These are phyloP conservation scores for Thymallus thymallus DNA, from an alignment of 2,113 vertebrate species.

Conservation along the genomic window DNA sequence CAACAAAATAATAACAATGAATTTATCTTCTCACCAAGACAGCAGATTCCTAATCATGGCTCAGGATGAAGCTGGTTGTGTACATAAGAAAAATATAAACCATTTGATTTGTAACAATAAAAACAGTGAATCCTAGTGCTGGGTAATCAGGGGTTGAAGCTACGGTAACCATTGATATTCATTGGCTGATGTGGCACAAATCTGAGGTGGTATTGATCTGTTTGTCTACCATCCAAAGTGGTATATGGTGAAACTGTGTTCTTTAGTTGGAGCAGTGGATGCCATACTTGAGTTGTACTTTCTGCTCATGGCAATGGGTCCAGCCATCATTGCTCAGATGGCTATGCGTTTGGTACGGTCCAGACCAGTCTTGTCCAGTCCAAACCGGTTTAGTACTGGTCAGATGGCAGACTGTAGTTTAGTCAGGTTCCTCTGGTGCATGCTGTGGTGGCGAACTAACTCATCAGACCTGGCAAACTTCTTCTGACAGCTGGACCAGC, in stretches of 20 bases:
- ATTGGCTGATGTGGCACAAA: not conserved
- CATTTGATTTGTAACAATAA: not conserved
- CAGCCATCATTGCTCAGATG: not conserved
- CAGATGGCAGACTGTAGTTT: slow-evolving; percentile 92
- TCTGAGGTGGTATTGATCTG: no score
- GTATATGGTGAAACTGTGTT: not conserved
- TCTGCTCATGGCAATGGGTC: no score
- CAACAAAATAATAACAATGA: slow-evolving; percentile 42
- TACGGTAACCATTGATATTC: not conserved
- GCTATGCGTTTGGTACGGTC: not conserved
- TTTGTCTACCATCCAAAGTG: no score
- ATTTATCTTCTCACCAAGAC: slow-evolving; percentile 24
- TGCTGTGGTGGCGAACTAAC: slow-evolving; percentile 97
- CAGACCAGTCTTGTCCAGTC: not conserved
- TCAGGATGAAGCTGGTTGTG: slow-evolving; percentile 36
- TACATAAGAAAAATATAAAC: not conserved
- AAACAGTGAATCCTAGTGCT: not conserved
- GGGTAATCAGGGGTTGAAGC: not conserved
- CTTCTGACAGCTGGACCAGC: slow-evolving; percentile 98
- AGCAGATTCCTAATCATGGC: slow-evolving; percentile 40
- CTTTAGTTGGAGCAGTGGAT: not conserved
- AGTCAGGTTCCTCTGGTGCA: slow-evolving; percentile 98
- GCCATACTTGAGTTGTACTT: not conserved
- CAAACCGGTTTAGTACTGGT: slow-evolving; percentile 42
- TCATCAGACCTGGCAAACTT: slow-evolving; percentile 98